These are phyloP conservation scores for Ophion ellenae DNA, from an alignment of 2,888 invertebrate species.

Conservation along the genomic window DNA sequence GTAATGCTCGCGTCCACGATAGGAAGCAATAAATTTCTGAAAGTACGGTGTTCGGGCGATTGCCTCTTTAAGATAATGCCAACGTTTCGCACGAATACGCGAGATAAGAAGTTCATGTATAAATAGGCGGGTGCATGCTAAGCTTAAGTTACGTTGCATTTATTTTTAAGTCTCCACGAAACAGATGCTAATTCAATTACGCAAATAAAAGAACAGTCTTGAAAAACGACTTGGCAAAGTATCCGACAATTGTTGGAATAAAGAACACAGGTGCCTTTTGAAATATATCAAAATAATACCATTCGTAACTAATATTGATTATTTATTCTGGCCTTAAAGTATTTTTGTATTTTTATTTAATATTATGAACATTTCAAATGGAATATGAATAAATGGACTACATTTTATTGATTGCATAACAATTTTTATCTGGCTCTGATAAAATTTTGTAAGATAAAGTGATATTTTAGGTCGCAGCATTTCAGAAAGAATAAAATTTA, in stretches of 20 bases:
- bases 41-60: conserved; percentile 63
- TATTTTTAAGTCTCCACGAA: conserved; percentile 7
- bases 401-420: not conserved
- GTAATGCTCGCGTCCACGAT: conserved; percentile 84
- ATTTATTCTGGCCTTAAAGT: not conserved
- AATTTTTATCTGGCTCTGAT: not conserved
- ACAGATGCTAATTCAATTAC: conserved; percentile 12
- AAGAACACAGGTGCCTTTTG: not conserved
- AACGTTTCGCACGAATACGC: conserved; percentile 37
- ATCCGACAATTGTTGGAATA: not conserved
- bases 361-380: too few species aligned
- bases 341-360: not conserved
- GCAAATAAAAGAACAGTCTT: not conserved
- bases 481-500: not conserved
- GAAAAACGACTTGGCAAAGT: not conserved
- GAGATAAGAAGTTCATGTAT: conserved; percentile 23
- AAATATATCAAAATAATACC: not conserved
- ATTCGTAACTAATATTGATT: not conserved
- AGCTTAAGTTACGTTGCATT: conserved; percentile 10
- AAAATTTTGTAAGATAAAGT: not conserved
- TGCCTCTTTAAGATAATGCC: conserved; percentile 48
- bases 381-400: not conserved
- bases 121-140: conserved; percentile 6
- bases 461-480: not conserved
- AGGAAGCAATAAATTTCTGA: conserved; percentile 89